phyloP scores from a whole-genome alignment of 1,140 invertebrate species.

The Zaprionus nigranus region DNA sequence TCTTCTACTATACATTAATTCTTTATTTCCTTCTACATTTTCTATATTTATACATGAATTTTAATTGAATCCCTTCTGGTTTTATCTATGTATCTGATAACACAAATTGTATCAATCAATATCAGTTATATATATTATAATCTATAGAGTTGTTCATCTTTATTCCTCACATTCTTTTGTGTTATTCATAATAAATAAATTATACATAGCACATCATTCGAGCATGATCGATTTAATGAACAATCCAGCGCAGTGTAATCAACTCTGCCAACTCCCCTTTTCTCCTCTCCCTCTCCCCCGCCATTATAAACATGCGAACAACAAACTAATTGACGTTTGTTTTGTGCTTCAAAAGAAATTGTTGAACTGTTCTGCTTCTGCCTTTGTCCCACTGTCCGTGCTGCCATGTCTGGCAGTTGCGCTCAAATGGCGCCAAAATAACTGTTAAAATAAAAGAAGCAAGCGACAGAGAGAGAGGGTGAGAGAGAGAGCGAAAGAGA shows the following conservation, averaged over 20 bases:
- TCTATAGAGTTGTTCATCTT: no score
- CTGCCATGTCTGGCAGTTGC: constrained; percentile 41
- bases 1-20: no score
- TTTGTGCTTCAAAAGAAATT: constrained; percentile 29
- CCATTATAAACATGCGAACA: background rate
- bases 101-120: no score
- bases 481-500: background rate
- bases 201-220: background rate
- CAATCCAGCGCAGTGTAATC: background rate
- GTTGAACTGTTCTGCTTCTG: background rate
- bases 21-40: no score
- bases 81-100: no score
- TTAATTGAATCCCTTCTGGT: no score
- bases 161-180: no score
- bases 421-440: constrained; percentile 41
- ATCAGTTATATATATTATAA: no score
- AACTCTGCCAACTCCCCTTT: background rate
- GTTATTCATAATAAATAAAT: background rate
- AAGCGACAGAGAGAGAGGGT: background rate
- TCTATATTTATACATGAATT: no score
- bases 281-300: background rate
- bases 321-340: constrained; percentile 18
- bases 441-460: background rate
- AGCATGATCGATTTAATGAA: background rate
- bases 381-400: background rate